Evolutionary conservation across 1,140 invertebrate species (phyloP), one percentile per base, ranked within the genome.

Genomic region (Formica selysi): DNA sequence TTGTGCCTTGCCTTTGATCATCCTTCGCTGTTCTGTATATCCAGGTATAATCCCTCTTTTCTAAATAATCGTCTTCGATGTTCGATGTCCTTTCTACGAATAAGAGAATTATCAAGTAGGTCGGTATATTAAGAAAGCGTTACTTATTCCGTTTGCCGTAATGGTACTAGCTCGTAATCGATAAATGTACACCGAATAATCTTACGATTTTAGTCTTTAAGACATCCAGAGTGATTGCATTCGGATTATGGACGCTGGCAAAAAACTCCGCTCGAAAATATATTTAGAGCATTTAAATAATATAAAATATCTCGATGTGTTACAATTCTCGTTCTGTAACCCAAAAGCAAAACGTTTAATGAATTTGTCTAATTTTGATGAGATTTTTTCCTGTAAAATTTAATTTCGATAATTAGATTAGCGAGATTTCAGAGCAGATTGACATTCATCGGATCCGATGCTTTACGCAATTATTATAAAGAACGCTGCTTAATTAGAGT

Each of bases 1-100:
- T 91, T 92, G 93, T 93, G 92, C 93, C 92, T 93, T 93, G 92
- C 87, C 90, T 91, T 93, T 87, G 80, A 91, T 91, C 85, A 92
- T 91, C 74, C 86, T 81, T 89, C 76, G 90, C 87, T 89, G 79
- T 93, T 91, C 73, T 81, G 76, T 86, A 90, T 79, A 91, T 81
- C 59, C 80, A 76, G 61, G 64, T 86, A 62, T 85, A 48, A 29
- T 83, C 73, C 44, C 86, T 84, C 44, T 89, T 91, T 87, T 90
- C 91, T 89, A 89, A 89, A 85, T 71, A 89, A 91, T 89, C 81
- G 87, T 93, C 78, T 85, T 92, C 79, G 88, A 93, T 93, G 92
- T 93, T 93, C 91, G 92, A 93, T 93, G 92, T 93, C 68, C 87
- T 90, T 93, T 91, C 65, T 92, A 83, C 54, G 41, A 86, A 71